Conservation (phyloP, 2,113 vertebrate genomes). For the Ramphastos sulfuratus region DNA sequence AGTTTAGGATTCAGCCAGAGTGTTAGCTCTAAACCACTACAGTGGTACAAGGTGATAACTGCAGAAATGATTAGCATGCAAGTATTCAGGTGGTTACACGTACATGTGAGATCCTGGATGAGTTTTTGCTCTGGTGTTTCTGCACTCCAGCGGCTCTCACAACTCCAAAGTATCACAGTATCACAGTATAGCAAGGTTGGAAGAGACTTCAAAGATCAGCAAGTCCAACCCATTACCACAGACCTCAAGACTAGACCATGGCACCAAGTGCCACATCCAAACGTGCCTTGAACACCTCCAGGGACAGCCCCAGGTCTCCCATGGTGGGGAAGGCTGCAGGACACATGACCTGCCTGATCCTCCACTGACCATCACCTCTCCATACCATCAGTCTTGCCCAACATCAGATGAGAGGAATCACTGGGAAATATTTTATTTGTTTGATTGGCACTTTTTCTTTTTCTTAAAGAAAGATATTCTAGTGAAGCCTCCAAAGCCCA, state of each 20-base stretch:
- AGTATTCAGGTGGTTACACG: neutral
- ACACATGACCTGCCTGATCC: accelerated
- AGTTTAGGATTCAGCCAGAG: too few relatives aligned
- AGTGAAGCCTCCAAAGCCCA: neutral
- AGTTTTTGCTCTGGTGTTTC: neutral
- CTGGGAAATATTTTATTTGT: neutral
- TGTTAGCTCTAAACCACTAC: too few relatives aligned
- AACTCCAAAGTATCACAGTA: too few relatives aligned
- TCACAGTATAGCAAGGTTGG: too few relatives aligned
- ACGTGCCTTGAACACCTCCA: too few relatives aligned
- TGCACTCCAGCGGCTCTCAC: neutral
- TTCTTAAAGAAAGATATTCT: neutral
- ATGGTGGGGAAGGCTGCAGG: neutral
- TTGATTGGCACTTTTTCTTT: neutral
- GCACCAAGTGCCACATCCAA: too few relatives aligned
- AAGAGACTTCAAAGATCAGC: too few relatives aligned
- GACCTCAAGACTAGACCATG: too few relatives aligned
- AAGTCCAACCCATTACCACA: too few relatives aligned
- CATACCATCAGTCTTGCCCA: neutral
- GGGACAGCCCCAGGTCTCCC: too few relatives aligned
- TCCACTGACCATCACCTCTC: neutral
- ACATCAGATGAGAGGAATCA: neutral
- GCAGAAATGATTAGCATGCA: neutral
- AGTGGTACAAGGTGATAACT: neutral
- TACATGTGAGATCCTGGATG: neutral